phyloP scores from a whole-genome alignment of 2,888 invertebrate genomes.

The Megamerina dolium region DNA sequence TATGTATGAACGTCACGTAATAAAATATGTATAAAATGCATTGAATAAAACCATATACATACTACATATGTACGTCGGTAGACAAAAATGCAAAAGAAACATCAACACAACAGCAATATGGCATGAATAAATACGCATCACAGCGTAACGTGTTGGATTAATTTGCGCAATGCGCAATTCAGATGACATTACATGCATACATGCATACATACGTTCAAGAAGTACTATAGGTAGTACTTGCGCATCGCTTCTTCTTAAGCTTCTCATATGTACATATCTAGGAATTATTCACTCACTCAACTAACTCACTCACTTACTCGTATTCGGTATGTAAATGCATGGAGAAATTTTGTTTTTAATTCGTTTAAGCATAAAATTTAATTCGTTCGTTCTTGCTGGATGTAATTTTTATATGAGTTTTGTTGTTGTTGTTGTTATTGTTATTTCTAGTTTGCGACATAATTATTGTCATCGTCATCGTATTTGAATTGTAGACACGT shows the following conservation, averaged over 20 bases:
- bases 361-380: too few species aligned
- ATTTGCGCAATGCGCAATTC: too few species aligned
- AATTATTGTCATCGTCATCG: constrained; percentile 13
- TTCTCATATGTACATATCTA: too few species aligned
- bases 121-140: neutral
- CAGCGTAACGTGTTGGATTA: constrained; percentile 17
- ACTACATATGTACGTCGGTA: neutral
- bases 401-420: neutral
- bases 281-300: too few species aligned
- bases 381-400: neutral
- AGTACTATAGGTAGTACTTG: too few species aligned
- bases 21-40: too few species aligned
- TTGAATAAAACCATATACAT: neutral
- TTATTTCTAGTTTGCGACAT: constrained; percentile 17
- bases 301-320: too few species aligned
- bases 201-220: too few species aligned
- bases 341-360: neutral
- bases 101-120: neutral
- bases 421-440: constrained; percentile 10
- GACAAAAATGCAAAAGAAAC: constrained; percentile 1
- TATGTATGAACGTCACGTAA: too few species aligned
- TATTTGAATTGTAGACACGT: constrained; percentile 22
- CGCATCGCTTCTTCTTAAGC: too few species aligned
- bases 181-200: too few species aligned
- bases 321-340: neutral